Base-by-base conservation (phyloP, 2,113 vertebrate genomes). In the Leucopternis melanops region DNA sequence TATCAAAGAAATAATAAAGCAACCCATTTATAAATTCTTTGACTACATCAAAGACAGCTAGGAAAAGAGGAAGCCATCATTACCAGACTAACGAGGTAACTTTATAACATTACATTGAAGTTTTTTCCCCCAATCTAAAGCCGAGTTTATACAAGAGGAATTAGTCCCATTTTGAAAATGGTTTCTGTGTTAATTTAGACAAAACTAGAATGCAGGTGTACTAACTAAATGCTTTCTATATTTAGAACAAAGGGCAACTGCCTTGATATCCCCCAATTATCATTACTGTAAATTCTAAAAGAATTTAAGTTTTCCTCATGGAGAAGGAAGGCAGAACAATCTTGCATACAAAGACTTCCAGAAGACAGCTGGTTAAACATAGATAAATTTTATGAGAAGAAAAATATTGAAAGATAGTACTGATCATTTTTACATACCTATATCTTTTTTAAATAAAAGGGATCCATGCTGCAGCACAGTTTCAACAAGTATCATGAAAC, bases 401-500 rank as follows among this genome's bases (percentile, higher is more conserved):
- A 63, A 55, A 81, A 67, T n/a, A 49, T 16, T 59, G 59, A 49
- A 57, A 78, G 32, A 59, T 16, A 49, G 11, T n/a, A 29, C 11
- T 70, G 88, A 72, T 40, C 22, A 81, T 82, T 86, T 95, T 88
- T 59, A 73, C 45, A 80, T n/a, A 49, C 15, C 44, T 82, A 4
- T 42, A 70, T 61, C 2, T 54, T 79, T 86, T 93, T 59, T 23
- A 71, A 91, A 71, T 74, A 52, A 62, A 77, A 93, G 19, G 12
- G 21, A 52, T 36, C 25, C 22, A 31, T 1, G 8, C 80, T 94
- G 80, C 86, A 94, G 29, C 65, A 85, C 62, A 71, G 70, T 90
- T 92, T 94, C 96, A 97, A 97, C 97, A 97, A 97, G 94, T 97
- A 94, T 32, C 23, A 66, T 17, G 42, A 94, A 92, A 95, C 25